Conservation (phyloP, 2,797 vertebrate species). For the Tenualosa ilisha region DNA sequence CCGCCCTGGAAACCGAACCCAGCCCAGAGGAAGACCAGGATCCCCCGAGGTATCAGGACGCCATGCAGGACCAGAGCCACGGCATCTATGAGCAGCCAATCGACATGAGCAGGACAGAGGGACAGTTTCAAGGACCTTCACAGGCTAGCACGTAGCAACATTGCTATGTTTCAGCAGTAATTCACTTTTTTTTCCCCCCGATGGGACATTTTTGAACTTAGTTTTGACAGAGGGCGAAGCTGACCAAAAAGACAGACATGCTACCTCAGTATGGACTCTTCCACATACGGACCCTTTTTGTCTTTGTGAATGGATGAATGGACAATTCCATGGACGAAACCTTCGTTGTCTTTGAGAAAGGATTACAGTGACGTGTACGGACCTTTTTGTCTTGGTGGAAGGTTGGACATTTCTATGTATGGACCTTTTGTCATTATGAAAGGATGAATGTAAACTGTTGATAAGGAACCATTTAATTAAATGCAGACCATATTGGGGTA, state of each 20-base stretch:
- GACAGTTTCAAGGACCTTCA: constrained; percentile 61
- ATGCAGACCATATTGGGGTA: constrained; percentile 45
- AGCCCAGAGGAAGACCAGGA: constrained; percentile 70
- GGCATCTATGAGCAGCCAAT: constrained; percentile 73
- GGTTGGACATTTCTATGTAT: constrained; percentile 52
- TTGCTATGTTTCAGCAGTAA: constrained; percentile 31
- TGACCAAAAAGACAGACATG: constrained; percentile 56
- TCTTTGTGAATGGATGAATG: constrained; percentile 20
- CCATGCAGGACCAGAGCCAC: constrained; percentile 65
- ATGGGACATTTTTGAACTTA: constrained; percentile 30
- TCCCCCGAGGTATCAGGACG: constrained; percentile 54
- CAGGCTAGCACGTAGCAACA: constrained; percentile 77
- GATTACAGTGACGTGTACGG: background rate
- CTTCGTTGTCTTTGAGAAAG: background rate
- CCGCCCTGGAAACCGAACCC: constrained; percentile 71
- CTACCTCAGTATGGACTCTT: constrained; percentile 88
- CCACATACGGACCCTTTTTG: background rate
- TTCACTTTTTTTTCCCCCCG: constrained; percentile 21
- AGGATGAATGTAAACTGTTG: constrained; percentile 71
- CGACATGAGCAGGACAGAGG: constrained; percentile 75
- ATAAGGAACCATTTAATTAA: constrained; percentile 51
- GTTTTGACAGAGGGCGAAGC: constrained; percentile 54
- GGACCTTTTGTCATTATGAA: constrained; percentile 61
- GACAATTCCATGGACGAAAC: background rate
- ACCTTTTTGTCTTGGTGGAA: constrained; percentile 3